phyloP scores from a whole-genome alignment of 2,888 invertebrate genomes.

The Drosophila colorata region DNA sequence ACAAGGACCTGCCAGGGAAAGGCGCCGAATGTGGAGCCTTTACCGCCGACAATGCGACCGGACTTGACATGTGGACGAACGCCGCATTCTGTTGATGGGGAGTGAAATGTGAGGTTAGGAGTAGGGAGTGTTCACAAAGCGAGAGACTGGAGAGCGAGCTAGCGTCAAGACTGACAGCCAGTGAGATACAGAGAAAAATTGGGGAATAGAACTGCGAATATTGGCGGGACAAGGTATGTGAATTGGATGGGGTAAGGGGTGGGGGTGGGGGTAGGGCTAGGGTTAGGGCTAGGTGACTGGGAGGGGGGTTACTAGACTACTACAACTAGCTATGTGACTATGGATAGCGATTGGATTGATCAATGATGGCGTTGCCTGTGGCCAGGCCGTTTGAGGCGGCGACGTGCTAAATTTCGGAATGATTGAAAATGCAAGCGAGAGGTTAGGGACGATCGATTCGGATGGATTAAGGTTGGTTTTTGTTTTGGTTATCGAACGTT shows the following conservation, averaged over 20 bases:
- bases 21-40: slow-evolving; percentile 93
- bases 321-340: slow-evolving; percentile 55
- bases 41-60: slow-evolving; percentile 95
- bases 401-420: slow-evolving; percentile 62
- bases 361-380: slow-evolving; percentile 61
- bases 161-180: slow-evolving; percentile 29
- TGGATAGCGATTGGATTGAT: slow-evolving; percentile 35
- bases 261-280: not conserved
- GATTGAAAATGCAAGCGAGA: slow-evolving; percentile 31
- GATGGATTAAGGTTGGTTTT: slow-evolving; percentile 12
- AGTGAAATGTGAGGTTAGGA: slow-evolving; percentile 85
- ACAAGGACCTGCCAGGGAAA: slow-evolving; percentile 98
- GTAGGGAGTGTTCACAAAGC: slow-evolving; percentile 83
- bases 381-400: slow-evolving; percentile 66
- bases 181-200: slow-evolving; percentile 31
- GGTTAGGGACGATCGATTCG: slow-evolving; percentile 29
- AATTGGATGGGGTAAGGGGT: slow-evolving; percentile 9
- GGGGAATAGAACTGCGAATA: slow-evolving; percentile 30
- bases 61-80: slow-evolving; percentile 92
- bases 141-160: slow-evolving; percentile 50
- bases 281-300: slow-evolving; percentile 3
- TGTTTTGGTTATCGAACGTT: slow-evolving; percentile 12
- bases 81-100: slow-evolving; percentile 91
- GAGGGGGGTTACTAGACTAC: slow-evolving; percentile 20
- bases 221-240: slow-evolving; percentile 27